Evolutionary conservation across 2,113 vertebrate genomes (phyloP).

Genomic region (Macaca nemestrina): DNA sequence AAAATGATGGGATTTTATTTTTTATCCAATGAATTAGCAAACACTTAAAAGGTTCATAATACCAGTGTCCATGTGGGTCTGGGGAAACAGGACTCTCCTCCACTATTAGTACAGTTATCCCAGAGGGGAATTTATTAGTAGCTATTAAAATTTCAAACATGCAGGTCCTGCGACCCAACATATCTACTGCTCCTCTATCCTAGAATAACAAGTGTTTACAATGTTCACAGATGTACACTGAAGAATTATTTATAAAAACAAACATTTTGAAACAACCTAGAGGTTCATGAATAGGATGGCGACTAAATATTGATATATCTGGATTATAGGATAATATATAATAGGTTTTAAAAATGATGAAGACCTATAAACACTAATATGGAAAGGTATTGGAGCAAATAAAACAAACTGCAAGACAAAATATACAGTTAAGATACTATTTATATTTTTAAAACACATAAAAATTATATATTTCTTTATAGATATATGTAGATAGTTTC

Average conservation of each 20-base stretch:
- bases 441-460: background rate
- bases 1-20: background rate
- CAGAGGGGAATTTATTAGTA: background rate
- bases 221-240: accelerated
- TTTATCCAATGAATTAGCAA: background rate
- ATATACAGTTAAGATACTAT: background rate
- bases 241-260: background rate
- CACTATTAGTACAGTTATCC: background rate
- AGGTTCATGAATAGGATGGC: background rate
- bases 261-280: background rate
- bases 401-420: background rate
- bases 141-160: background rate
- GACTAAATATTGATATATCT: background rate
- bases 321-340: background rate
- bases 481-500: background rate
- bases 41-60: background rate
- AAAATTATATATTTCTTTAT: background rate
- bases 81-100: background rate
- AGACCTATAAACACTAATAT: background rate
- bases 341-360: background rate
- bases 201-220: background rate
- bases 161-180: background rate
- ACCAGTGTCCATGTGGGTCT: background rate
- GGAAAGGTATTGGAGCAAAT: background rate
- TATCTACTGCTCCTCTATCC: background rate